Evolutionary conservation across 2,797 vertebrate genomes (phyloP).

Genomic region (Sebastiscus albofasciatus): DNA sequence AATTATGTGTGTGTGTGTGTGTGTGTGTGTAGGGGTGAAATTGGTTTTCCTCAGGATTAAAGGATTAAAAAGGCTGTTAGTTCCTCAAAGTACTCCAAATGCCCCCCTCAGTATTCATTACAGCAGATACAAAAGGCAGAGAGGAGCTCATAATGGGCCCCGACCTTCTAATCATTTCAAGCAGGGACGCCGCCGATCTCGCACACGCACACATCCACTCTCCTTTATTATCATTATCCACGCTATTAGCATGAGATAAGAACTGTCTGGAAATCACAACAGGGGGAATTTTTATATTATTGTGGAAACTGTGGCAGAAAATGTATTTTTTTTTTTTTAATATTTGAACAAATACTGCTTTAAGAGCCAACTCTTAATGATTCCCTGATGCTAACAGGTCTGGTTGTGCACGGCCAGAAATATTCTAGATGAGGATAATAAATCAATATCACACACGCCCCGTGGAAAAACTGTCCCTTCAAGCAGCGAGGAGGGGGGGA

Average conservation of each 20-base stretch:
- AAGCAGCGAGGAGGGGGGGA: slow-evolving; percentile 44
- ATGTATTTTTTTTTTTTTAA: slow-evolving; percentile 11
- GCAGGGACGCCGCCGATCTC: slow-evolving; percentile 71
- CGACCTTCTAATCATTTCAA: slow-evolving; percentile 82
- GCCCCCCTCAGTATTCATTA: slow-evolving; percentile 93
- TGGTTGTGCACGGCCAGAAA: slow-evolving; percentile 33
- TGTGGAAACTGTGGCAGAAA: slow-evolving; percentile 58
- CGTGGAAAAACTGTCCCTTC: slow-evolving; percentile 66
- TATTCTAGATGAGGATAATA: slow-evolving; percentile 64
- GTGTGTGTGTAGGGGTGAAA: slow-evolving; percentile 84
- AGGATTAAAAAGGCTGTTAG: slow-evolving; percentile 94
- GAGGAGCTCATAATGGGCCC: slow-evolving; percentile 78
- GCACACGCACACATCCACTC: slow-evolving; percentile 50
- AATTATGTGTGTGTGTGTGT: slow-evolving; percentile 44
- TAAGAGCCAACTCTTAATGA: slow-evolving; percentile 24
- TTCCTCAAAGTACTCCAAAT: slow-evolving; percentile 94
- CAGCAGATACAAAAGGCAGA: slow-evolving; percentile 87
- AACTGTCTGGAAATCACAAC: slow-evolving; percentile 71
- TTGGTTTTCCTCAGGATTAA: slow-evolving; percentile 97
- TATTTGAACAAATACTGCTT: slow-evolving; percentile 41
- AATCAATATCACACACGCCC: slow-evolving; percentile 70
- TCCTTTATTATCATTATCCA: slow-evolving; percentile 78
- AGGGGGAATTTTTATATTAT: slow-evolving; percentile 59
- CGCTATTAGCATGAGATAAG: slow-evolving; percentile 82
- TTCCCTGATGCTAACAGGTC: slow-evolving; percentile 64